Base-by-base conservation (phyloP, 2,113 vertebrate genomes). In the Lichenostomus cassidix region DNA sequence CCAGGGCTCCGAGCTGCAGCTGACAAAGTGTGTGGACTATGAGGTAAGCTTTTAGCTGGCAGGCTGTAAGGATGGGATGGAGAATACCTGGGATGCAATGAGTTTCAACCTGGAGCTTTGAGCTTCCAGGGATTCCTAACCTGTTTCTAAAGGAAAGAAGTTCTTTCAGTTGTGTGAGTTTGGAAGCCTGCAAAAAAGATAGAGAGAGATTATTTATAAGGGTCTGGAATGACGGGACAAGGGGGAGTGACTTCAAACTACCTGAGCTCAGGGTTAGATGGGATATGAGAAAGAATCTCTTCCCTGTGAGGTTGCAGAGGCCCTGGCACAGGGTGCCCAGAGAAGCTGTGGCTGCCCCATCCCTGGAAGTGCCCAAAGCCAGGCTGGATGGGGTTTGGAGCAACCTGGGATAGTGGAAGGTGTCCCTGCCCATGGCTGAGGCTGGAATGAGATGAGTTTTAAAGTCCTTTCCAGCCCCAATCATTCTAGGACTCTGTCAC, bases 11-110 rank as follows among this genome's bases (percentile, higher is more conserved):
- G n/a, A 96, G 37, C 94, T 97, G 80, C 41, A 12, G 82, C 87
- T 97, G 47, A 77, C 2, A 4, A 11, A 0, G 41, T 47, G n/a
- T 0, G 90, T 97, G 94, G 97, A 97, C 83, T 97, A 84, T 24
- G 97, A 97, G 95, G 97, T 97, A 50, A 92, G 50, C 21, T 44
- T 47, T 63, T 28, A 46, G 29, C 12, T 47, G 24, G n/a, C 29
- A 71, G 73, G 44, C 35, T 90, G 12, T 13, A 42, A 65, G 46
- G 24, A 3, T 46, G 29, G 37, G 47, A 25, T 28, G 29, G 77
- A 23, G 39, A 46, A 76, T 23, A 37, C 52, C 21, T 83, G 70
- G 46, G 42, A 22, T 47, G 22, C 9, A 47, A 13, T 22, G 41
- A 68, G n/a, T 60, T 79, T 64, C 67, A 68, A 0, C 31, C 10